Percentiles rank a stretch among this genome's conserved stretches.
Evolutionary conservation across 2,888 invertebrate genomes (phyloP).

Genomic region (Romanomermis culicivorax): DNA sequence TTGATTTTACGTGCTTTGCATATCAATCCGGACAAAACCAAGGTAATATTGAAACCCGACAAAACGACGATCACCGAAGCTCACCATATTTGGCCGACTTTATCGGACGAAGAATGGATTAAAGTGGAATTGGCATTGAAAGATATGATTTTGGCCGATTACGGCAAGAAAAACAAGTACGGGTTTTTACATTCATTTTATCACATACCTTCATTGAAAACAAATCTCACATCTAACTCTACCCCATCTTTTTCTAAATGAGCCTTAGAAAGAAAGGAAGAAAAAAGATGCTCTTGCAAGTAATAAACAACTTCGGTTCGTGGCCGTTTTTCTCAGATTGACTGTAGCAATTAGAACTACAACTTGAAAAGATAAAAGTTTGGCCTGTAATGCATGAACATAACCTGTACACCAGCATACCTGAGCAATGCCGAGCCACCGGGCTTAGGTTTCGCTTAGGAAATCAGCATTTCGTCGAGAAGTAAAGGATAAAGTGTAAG

Average conservation of each 20-base stretch:
- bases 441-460: too few relatives aligned
- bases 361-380: too few relatives aligned
- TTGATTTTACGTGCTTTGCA: slow-evolving; percentile 85
- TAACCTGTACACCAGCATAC: too few relatives aligned
- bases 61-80: slow-evolving; percentile 96
- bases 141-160: slow-evolving; percentile 92
- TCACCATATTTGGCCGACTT: slow-evolving; percentile 97
- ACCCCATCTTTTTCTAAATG: neutral
- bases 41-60: slow-evolving; percentile 92
- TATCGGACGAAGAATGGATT: slow-evolving; percentile 97
- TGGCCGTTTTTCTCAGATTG: too few relatives aligned
- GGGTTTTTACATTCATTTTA: slow-evolving; percentile 22
- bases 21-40: slow-evolving; percentile 95
- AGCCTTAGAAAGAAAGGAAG: too few relatives aligned
- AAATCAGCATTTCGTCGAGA: too few relatives aligned
- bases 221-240: neutral
- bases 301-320: too few relatives aligned
- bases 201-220: neutral
- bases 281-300: too few relatives aligned
- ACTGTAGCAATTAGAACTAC: too few relatives aligned
- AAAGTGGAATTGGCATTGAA: slow-evolving; percentile 91
- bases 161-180: slow-evolving; percentile 96
- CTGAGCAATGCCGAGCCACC: too few relatives aligned
- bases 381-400: too few relatives aligned
- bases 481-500: too few relatives aligned